A percentile compares a stretch with the other conserved stretches of the same genome.
phyloP scores from a whole-genome alignment of 2,888 invertebrate species.

The Ethmia dodecea region DNA sequence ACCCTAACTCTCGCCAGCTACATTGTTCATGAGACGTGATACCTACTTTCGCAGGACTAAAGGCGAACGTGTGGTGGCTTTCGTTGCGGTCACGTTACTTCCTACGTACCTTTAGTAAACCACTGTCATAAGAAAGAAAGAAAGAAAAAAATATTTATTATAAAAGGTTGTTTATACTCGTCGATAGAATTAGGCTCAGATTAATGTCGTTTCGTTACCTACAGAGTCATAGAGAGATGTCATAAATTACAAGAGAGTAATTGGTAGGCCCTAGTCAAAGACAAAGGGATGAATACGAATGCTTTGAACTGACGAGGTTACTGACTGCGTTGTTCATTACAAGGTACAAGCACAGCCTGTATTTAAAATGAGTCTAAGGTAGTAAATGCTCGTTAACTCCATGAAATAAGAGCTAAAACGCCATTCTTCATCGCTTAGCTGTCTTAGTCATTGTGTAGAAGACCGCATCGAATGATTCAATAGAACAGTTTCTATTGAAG shows the following conservation, averaged over 20 bases:
- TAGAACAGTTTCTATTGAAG: conserved; percentile 31
- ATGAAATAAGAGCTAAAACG: conserved; percentile 26
- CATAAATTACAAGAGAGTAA: conserved; percentile 2
- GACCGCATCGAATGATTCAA: conserved; percentile 25
- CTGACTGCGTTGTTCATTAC: conserved; percentile 14
- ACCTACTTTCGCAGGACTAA: conserved; percentile 27
- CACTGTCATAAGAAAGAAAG: background rate
- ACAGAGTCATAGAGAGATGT: too few relatives aligned
- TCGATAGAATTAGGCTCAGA: too few relatives aligned
- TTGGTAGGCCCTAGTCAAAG: background rate
- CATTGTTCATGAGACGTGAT: conserved; percentile 44
- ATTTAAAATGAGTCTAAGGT: too few relatives aligned
- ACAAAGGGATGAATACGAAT: conserved; percentile 1
- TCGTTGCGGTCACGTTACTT: conserved; percentile 25
- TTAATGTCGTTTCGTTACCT: too few relatives aligned
- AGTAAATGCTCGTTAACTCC: too few relatives aligned
- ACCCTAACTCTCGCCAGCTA: conserved; percentile 36
- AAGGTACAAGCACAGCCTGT: background rate
- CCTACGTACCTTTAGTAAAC: conserved; percentile 4
- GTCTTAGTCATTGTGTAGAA: conserved; percentile 12
- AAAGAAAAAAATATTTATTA: too few relatives aligned
- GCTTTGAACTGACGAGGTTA: conserved; percentile 24
- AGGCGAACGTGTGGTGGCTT: conserved; percentile 13
- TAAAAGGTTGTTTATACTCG: too few relatives aligned
- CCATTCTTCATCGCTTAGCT: conserved; percentile 12